Percentiles rank a stretch among this genome's conserved stretches.
These are phyloP conservation scores for Drosophila burlai DNA, from an alignment of 1,140 invertebrate genomes.

Conservation along the genomic window DNA sequence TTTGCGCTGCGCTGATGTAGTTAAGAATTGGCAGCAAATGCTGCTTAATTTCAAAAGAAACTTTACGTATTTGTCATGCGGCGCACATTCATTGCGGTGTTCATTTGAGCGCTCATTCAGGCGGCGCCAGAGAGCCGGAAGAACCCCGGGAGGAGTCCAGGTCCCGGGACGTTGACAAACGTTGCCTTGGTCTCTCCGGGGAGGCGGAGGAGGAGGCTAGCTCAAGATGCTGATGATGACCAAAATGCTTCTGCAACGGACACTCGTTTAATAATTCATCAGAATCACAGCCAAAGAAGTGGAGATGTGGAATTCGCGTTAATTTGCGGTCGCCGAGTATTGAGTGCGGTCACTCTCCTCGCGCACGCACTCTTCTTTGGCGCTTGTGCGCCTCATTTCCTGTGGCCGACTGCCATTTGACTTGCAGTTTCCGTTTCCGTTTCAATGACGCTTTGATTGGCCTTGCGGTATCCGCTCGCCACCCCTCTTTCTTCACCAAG, in stretches of 20 bases:
- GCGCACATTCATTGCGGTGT: conserved; percentile 83
- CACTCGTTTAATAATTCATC: conserved; percentile 75
- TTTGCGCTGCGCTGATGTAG: conserved; percentile 78
- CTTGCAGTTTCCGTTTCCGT: conserved; percentile 82
- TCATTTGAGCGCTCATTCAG: conserved; percentile 81
- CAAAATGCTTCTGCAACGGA: conserved; percentile 34
- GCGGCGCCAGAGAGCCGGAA: conserved; percentile 9
- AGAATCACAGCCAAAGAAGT: conserved; percentile 18
- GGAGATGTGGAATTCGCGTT: conserved; percentile 50
- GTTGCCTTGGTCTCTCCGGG: conserved; percentile 51
- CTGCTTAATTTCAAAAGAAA: conserved; percentile 84
- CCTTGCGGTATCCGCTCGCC: conserved; percentile 68
- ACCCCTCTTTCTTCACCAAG: conserved; percentile 5
- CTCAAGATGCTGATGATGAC: conserved; percentile 21
- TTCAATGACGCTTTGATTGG: conserved; percentile 82
- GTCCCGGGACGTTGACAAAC: conserved; percentile 50
- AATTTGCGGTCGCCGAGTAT: conserved; percentile 65
- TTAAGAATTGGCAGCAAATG: conserved; percentile 84
- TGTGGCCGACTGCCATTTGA: conserved; percentile 77
- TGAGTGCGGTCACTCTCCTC: conserved; percentile 36
- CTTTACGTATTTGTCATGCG: conserved; percentile 83
- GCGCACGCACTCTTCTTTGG: conserved; percentile 15
- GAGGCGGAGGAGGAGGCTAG: conserved; percentile 2
- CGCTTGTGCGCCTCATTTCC: conserved; percentile 78
- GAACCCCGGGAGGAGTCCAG: conserved; percentile 4